phyloP scores from a whole-genome alignment of 2,113 vertebrate genomes.

The Elachura formosa region DNA sequence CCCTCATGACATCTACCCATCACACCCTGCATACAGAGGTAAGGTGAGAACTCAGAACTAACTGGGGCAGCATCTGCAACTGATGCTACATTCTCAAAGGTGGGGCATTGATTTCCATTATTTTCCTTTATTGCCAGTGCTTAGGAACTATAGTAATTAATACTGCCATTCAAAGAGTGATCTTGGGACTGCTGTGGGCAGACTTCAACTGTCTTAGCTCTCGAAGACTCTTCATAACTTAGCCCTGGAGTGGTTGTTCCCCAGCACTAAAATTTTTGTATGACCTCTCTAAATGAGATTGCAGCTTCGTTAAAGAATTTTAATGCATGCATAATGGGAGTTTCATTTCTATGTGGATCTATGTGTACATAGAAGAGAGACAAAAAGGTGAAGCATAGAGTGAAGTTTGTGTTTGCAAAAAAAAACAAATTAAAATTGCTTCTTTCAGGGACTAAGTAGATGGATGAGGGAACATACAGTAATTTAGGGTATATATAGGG shows the following conservation, averaged over 20 bases:
- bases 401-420: not conserved
- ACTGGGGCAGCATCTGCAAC: not conserved
- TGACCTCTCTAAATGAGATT: conserved; percentile 9
- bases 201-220: not conserved
- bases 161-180: not conserved
- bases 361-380: fast-evolving
- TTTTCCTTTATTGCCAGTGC: not conserved
- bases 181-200: not conserved
- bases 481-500: too few relatives aligned
- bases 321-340: not conserved
- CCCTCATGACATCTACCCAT: not conserved
- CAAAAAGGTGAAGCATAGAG: not conserved
- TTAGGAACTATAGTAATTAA: not conserved
- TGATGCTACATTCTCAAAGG: not conserved
- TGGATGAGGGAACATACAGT: not conserved
- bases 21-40: not conserved
- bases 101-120: not conserved
- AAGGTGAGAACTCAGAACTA: not conserved
- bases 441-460: not conserved
- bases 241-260: not conserved
- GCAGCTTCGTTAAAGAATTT: conserved; percentile 15
- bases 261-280: conserved; percentile 7
- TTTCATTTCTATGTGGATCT: not conserved
- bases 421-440: not conserved
- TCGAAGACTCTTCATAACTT: conserved; percentile 12